phyloP scores from a whole-genome alignment of 2,888 invertebrate genomes.

The Lochmaea crataegi region DNA sequence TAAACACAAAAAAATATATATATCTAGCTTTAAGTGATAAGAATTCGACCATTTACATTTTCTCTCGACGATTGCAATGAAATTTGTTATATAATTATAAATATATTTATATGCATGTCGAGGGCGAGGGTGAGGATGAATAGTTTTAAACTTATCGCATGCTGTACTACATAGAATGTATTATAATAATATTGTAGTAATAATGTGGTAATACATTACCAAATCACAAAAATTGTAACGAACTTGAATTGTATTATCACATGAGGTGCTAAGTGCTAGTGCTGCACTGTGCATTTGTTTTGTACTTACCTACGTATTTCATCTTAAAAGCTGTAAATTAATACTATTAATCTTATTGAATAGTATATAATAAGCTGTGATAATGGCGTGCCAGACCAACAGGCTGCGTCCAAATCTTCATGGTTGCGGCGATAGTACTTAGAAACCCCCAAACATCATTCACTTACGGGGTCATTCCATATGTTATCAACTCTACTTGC shows the following conservation, averaged over 20 bases:
- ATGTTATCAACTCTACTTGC: not conserved
- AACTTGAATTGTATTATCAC: constrained; percentile 35
- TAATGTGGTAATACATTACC: constrained; percentile 36
- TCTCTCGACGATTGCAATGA: constrained; percentile 11
- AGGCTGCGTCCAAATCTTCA: constrained; percentile 44
- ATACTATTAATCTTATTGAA: constrained; percentile 56
- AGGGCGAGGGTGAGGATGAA: constrained; percentile 20
- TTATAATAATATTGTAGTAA: constrained; percentile 38
- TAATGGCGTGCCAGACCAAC: constrained; percentile 57
- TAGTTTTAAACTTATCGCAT: constrained; percentile 26
- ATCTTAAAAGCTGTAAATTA: constrained; percentile 52
- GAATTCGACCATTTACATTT: constrained; percentile 12
- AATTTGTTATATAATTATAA: constrained; percentile 10
- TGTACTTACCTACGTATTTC: constrained; percentile 62
- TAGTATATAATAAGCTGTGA: constrained; percentile 64
- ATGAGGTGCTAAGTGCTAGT: constrained; percentile 47
- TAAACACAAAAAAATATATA: constrained; percentile 37
- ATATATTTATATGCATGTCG: constrained; percentile 18
- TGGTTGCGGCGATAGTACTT: constrained; percentile 43
- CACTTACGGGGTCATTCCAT: not conserved
- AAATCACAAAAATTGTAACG: constrained; percentile 29
- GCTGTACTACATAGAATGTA: constrained; percentile 25
- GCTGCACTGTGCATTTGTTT: constrained; percentile 55
- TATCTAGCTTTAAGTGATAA: constrained; percentile 16
- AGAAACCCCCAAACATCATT: constrained; percentile 26